Evolutionary conservation across 2,888 invertebrate genomes (phyloP), one percentile per base, ranked within the genome.

Genomic region (Leucozona laternaria): DNA sequence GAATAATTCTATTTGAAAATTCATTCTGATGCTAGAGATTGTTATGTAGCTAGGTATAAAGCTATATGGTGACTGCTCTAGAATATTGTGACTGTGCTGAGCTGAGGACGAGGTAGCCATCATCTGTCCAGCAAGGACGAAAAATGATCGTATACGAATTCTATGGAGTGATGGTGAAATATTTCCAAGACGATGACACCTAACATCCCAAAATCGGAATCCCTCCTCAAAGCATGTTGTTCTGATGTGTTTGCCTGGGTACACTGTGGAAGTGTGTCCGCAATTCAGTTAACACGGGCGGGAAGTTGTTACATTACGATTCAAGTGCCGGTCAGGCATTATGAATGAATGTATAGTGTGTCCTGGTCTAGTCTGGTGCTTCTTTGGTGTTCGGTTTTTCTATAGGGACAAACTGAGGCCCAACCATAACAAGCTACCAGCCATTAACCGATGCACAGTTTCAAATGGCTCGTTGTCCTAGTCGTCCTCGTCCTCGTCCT

Each of bases 131-230:
- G n/a, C n/a, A n/a, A 28, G 25, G 43, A 43, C 28, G 25, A 43
- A n/a, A 0, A 43, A 43, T 15, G 25, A 62, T 40, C 60, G 37
- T 60, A 20, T 25, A 37, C 6, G 17, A 13, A 60, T 60, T 62
- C 37, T 17, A 40, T 55, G 17, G 73, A 8, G 20, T 20, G 62
- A 71, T n/a, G 50, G 81, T 22, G 45, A 79, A 82, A 79, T 82
- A 82, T 75, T 70, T 86, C 45, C 78, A 82, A 86, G 86, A 86
- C 72, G 86, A 86, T 82, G 86, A 86, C 86, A 86, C 82, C 82
- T 86, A 86, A 82, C 82, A 82, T 78, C 75, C 78, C 81, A 50
- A 53, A 68, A 34, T 22, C 60, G 68, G 82, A 71, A 78, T 13
- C 48, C 73, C 70, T 58, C 73, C 70, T 58, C 40, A 43, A 50